phyloP scores from a whole-genome alignment of 2,797 vertebrate genomes.

The Telmatherina bonti region DNA sequence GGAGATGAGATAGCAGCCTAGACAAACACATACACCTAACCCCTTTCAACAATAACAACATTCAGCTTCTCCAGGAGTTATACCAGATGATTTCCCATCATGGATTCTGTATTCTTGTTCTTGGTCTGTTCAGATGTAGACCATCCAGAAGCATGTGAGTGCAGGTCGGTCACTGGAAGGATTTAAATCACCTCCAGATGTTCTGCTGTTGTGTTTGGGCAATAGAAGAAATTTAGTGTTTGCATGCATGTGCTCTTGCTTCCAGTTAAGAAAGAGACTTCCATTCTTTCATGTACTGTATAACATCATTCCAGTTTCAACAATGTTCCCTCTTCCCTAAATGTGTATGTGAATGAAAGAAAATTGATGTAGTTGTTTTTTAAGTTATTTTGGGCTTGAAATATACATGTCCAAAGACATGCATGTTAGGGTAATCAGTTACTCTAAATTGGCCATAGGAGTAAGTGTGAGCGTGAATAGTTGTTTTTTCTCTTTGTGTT shows the following conservation, averaged over 20 bases:
- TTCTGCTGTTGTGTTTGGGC: conserved; percentile 1
- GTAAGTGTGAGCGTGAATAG: too few species aligned
- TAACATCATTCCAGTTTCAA: conserved; percentile 40
- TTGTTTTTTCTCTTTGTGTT: too few species aligned
- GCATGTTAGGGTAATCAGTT: too few species aligned
- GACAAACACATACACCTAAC: background rate
- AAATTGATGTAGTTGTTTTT: conserved; percentile 73
- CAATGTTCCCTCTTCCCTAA: conserved; percentile 52
- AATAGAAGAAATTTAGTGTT: background rate
- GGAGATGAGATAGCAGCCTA: conserved; percentile 90
- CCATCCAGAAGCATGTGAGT: conserved; percentile 26
- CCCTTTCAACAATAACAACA: conserved; percentile 14
- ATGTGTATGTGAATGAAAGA: conserved; percentile 65
- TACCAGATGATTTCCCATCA: conserved; percentile 40
- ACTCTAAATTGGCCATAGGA: too few species aligned
- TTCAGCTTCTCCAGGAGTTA: conserved; percentile 55
- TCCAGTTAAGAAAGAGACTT: conserved; percentile 27
- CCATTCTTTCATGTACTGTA: conserved; percentile 52
- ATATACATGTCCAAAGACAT: too few species aligned
- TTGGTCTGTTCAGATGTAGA: conserved; percentile 43
- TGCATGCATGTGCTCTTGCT: conserved; percentile 44
- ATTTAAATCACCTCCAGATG: background rate
- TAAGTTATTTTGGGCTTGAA: conserved; percentile 41
- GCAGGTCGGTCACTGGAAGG: conserved; percentile 19
- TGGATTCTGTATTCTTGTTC: conserved; percentile 43